These are phyloP conservation scores for Xyliphius kryptos DNA, from an alignment of 2,113 vertebrate species.

Conservation along the genomic window DNA sequence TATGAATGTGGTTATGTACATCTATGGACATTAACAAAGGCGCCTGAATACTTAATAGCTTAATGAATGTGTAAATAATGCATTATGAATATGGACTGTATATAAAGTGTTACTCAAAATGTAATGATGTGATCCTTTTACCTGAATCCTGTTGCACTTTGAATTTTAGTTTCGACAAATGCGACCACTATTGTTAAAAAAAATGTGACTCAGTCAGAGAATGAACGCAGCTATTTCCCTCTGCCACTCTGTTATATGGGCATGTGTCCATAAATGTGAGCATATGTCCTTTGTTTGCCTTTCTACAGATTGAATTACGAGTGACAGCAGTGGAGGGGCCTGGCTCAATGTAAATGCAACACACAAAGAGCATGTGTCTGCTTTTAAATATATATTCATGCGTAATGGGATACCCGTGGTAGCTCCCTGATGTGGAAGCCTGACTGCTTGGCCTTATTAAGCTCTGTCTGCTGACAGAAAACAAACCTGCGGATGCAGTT, in stretches of 20 bases:
- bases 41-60: too few relatives aligned
- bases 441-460: slow-evolving; percentile 57
- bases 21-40: too few relatives aligned
- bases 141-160: not conserved
- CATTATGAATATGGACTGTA: slow-evolving; percentile 16
- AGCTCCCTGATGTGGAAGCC: slow-evolving; percentile 47
- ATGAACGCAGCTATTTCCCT: slow-evolving; percentile 44
- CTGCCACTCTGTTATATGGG: slow-evolving; percentile 48
- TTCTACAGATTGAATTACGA: slow-evolving; percentile 52
- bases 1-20: too few relatives aligned
- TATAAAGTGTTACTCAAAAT: slow-evolving; percentile 3
- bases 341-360: slow-evolving; percentile 53
- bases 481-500: slow-evolving; percentile 43
- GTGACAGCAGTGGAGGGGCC: slow-evolving; percentile 46
- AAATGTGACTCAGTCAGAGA: slow-evolving; percentile 38
- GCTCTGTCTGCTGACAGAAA: slow-evolving; percentile 52
- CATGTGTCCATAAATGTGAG: slow-evolving; percentile 56
- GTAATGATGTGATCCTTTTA: not conserved
- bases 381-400: slow-evolving; percentile 55
- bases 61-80: slow-evolving; percentile 30
- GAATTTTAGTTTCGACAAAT: slow-evolving; percentile 6
- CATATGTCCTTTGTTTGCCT: slow-evolving; percentile 62
- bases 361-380: slow-evolving; percentile 53
- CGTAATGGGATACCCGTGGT: slow-evolving; percentile 60
- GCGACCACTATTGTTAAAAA: slow-evolving; percentile 34